These are phyloP conservation scores for Carassius auratus DNA, from an alignment of 2,113 vertebrate genomes.

Conservation along the genomic window DNA sequence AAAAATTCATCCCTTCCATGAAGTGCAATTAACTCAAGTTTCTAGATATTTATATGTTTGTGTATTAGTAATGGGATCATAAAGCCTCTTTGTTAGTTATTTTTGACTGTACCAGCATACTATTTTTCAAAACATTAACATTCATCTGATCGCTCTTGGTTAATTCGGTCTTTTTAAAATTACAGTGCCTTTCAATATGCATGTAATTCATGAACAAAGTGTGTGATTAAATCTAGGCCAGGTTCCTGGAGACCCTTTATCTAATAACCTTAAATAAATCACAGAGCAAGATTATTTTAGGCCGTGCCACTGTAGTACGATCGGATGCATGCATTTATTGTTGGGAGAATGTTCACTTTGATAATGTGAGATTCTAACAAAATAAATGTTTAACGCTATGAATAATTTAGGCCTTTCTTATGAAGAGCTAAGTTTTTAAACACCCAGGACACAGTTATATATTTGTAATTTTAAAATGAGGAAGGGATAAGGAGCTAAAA, in stretches of 20 bases:
- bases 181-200: constrained; percentile 5
- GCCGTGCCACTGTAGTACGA: constrained; percentile 48
- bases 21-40: constrained; percentile 36
- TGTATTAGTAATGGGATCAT: constrained; percentile 17
- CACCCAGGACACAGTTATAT: constrained; percentile 61
- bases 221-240: constrained; percentile 47
- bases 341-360: constrained; percentile 57
- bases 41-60: constrained; percentile 30
- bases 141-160: constrained; percentile 18
- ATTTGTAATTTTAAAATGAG: constrained; percentile 69
- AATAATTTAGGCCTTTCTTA: constrained; percentile 67
- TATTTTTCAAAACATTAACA: constrained; percentile 19
- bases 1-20: constrained; percentile 46
- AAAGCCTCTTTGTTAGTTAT: constrained; percentile 2
- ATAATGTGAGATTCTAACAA: constrained; percentile 66
- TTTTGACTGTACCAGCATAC: background rate
- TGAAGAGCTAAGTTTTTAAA: constrained; percentile 57
- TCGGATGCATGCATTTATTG: constrained; percentile 61
- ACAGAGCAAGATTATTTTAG: constrained; percentile 56
- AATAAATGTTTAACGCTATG: constrained; percentile 71
- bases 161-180: background rate
- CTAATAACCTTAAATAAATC: constrained; percentile 50
- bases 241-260: constrained; percentile 52
- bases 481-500: constrained; percentile 59
- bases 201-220: constrained; percentile 42